Conservation (phyloP, 2,888 invertebrate genomes). For the Macrophya alboannulata region DNA sequence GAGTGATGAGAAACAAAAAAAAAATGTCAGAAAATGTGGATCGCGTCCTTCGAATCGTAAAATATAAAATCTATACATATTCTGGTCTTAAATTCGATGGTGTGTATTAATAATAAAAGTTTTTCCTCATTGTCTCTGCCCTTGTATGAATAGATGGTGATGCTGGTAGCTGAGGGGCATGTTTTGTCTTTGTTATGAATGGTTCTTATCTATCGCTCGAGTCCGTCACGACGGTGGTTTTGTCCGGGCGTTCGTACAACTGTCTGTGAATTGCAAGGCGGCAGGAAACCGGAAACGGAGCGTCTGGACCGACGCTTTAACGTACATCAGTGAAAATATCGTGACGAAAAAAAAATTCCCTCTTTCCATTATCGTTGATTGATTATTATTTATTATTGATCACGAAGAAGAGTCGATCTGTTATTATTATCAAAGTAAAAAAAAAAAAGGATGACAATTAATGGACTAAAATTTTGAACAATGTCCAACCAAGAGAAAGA, state of each 20-base stretch:
- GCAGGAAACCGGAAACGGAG: slow-evolving; percentile 77
- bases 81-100: neutral
- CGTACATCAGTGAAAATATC: slow-evolving; percentile 42
- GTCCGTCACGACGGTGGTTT: slow-evolving; percentile 71
- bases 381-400: no score
- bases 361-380: neutral
- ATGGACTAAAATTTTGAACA: neutral
- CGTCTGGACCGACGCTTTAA: slow-evolving; percentile 72
- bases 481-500: neutral
- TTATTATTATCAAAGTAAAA: neutral
- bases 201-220: slow-evolving; percentile 72
- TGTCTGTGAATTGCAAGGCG: slow-evolving; percentile 78
- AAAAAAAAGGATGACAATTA: neutral
- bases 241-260: slow-evolving; percentile 68
- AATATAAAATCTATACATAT: neutral
- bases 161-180: slow-evolving; percentile 62
- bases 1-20: neutral
- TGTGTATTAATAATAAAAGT: slow-evolving; percentile 73
- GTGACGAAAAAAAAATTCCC: neutral
- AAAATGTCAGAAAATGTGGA: neutral
- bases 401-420: neutral
- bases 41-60: neutral
- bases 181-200: slow-evolving; percentile 77
- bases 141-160: slow-evolving; percentile 37
- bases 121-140: slow-evolving; percentile 70